A percentile compares a stretch with the other conserved stretches of the same genome.
phyloP scores from a whole-genome alignment of 2,888 invertebrate species.

The Nineta flava region DNA sequence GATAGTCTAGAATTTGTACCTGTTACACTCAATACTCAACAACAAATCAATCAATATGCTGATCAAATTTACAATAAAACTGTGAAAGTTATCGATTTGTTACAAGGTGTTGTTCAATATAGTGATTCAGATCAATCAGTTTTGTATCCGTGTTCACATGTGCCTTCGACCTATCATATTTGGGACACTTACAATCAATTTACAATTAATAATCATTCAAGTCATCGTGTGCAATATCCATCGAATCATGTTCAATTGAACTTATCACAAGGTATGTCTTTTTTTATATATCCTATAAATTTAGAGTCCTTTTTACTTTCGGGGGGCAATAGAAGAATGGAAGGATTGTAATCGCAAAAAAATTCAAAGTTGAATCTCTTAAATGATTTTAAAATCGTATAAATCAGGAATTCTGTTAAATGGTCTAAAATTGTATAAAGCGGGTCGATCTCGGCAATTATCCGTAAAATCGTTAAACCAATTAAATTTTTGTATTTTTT shows the following conservation, averaged over 20 bases:
- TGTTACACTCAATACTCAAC: constrained; percentile 18
- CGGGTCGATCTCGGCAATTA: no score
- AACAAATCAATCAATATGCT: constrained; percentile 20
- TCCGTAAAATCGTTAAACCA: no score
- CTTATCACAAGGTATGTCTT: constrained; percentile 4
- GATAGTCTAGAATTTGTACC: constrained; percentile 21
- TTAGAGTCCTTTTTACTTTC: no score
- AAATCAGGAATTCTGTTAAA: no score
- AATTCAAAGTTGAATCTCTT: no score
- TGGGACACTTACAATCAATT: constrained; percentile 4
- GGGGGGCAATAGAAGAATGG: no score
- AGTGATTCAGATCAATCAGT: constrained; percentile 13
- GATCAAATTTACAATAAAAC: constrained; percentile 22
- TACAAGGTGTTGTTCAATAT: constrained; percentile 19
- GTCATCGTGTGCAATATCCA: not conserved
- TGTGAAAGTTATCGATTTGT: constrained; percentile 20
- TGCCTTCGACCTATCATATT: constrained; percentile 3
- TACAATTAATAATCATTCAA: not conserved
- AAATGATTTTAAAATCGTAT: no score
- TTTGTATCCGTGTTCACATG: constrained; percentile 15
- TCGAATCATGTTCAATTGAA: constrained; percentile 1
- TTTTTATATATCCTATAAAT: no score
- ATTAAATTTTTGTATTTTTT: no score
- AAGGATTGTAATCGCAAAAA: no score
- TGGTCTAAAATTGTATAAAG: no score